Percentiles rank a stretch among this genome's conserved stretches.
Conservation (phyloP, 2,113 vertebrate species). For the Tupaia chinensis region DNA sequence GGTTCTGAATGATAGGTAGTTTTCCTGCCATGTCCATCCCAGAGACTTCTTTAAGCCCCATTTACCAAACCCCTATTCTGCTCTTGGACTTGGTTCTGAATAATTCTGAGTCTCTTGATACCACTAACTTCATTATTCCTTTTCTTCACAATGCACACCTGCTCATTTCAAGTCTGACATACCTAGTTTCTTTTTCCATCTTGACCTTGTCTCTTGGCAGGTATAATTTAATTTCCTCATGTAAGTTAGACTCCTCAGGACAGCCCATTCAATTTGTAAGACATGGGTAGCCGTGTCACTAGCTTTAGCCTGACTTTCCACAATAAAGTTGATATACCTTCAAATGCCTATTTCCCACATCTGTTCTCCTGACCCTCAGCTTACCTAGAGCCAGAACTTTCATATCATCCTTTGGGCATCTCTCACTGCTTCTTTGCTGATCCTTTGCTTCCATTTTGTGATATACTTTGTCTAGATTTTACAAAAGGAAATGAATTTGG, state of each 20-base stretch:
- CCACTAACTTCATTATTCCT: neutral
- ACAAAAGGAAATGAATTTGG: neutral
- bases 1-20: neutral
- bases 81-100: neutral
- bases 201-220: neutral
- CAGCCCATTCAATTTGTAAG: neutral
- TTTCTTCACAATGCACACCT: neutral
- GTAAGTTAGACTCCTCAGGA: neutral
- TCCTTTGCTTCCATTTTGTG: neutral
- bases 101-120: neutral
- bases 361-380: neutral
- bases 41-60: neutral
- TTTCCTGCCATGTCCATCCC: neutral
- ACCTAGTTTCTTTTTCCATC: neutral
- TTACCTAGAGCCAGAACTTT: neutral
- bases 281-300: neutral
- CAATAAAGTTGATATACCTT: neutral
- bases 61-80: fast-evolving
- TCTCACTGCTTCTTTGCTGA: neutral
- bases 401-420: neutral
- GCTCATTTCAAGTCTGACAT: neutral
- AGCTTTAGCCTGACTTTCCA: neutral
- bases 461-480: neutral
- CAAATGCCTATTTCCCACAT: neutral
- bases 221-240: neutral